phyloP scores from a whole-genome alignment of 2,888 invertebrate genomes.

The Cantharis nigra region DNA sequence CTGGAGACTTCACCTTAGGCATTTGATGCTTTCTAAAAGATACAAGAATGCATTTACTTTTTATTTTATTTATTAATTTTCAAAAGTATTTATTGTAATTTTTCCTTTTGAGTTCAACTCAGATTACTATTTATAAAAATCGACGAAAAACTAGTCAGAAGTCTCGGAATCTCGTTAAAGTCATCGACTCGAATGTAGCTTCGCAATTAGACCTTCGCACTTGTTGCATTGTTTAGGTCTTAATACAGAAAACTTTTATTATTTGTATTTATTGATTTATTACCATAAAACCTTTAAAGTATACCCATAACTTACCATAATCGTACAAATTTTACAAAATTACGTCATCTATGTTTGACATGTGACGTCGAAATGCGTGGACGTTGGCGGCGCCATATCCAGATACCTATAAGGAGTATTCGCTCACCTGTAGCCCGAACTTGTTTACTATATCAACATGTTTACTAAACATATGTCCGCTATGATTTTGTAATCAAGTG shows the following conservation, averaged over 20 bases:
- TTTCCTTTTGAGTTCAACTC: too few relatives aligned
- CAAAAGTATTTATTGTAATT: background rate
- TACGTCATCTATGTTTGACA: constrained; percentile 30
- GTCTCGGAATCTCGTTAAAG: too few relatives aligned
- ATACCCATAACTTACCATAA: constrained; percentile 10
- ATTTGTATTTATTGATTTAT: background rate
- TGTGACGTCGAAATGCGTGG: constrained; percentile 43
- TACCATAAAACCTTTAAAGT: background rate
- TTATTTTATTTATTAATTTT: background rate
- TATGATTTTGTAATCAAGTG: constrained; percentile 24
- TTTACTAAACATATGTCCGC: constrained; percentile 29
- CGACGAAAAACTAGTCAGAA: too few relatives aligned
- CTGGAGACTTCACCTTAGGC: background rate
- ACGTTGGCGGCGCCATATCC: constrained; percentile 45
- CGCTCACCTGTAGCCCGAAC: constrained; percentile 43
- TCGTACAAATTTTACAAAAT: constrained; percentile 28
- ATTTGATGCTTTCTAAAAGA: background rate
- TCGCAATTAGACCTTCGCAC: too few relatives aligned
- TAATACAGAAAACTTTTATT: background rate
- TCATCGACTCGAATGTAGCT: too few relatives aligned
- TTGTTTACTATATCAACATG: constrained; percentile 37
- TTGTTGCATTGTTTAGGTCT: too few relatives aligned
- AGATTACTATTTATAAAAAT: too few relatives aligned
- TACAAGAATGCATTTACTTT: background rate
- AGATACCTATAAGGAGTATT: constrained; percentile 47